These are phyloP conservation scores for Dipodomys spectabilis DNA, from an alignment of 2,113 vertebrate species.

Conservation along the genomic window DNA sequence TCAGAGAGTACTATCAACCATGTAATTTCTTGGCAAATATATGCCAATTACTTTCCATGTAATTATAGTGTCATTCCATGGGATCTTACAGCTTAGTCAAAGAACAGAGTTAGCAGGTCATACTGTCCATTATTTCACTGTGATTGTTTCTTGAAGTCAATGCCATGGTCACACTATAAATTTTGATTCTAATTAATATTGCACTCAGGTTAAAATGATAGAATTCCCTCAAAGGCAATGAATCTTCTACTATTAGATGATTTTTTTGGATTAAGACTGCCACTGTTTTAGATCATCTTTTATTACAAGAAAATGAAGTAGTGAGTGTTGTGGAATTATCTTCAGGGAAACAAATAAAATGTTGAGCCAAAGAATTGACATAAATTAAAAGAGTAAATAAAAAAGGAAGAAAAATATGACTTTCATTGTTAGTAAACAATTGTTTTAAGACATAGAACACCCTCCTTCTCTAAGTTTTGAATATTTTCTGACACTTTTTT, in stretches of 20 bases:
- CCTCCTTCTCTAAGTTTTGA: background rate
- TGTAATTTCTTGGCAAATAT: constrained; percentile 82
- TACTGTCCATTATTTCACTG: constrained; percentile 27
- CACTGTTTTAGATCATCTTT: constrained; percentile 2
- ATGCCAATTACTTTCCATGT: constrained; percentile 78
- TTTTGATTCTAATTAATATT: constrained; percentile 13
- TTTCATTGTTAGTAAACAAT: constrained; percentile 41
- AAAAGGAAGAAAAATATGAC: background rate
- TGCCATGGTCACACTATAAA: background rate
- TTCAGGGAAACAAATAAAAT: constrained; percentile 45
- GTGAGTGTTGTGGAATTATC: background rate
- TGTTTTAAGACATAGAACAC: background rate
- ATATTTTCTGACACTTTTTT: background rate
- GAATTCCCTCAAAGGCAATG: background rate
- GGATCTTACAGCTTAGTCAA: constrained; percentile 47
- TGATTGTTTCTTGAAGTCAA: background rate
- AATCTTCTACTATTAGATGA: background rate
- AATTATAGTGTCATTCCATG: constrained; percentile 76
- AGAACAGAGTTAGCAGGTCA: constrained; percentile 45
- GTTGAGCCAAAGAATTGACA: constrained; percentile 42
- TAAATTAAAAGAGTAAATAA: constrained; percentile 13
- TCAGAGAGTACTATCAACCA: constrained; percentile 72
- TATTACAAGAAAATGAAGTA: background rate
- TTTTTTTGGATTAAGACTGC: constrained; percentile 26
- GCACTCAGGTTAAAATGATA: background rate